Evolutionary conservation across 2,888 invertebrate species (phyloP).

Genomic region (Tetropium fuscum): DNA sequence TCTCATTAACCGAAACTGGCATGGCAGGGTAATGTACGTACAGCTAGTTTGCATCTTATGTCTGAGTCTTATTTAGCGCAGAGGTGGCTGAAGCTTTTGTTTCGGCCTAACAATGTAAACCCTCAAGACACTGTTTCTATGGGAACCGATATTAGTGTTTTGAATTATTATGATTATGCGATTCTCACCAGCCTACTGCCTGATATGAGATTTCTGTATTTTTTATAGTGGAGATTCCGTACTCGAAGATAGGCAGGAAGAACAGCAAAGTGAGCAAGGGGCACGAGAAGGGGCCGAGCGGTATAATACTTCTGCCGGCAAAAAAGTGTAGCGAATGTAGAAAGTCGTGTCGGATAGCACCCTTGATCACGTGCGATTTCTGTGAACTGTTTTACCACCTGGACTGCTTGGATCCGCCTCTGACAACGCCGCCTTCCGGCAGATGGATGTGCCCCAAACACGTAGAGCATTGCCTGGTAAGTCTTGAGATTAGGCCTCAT

Average conservation of each 20-base stretch:
- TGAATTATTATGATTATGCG: neutral
- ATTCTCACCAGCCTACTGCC: neutral
- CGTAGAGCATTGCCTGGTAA: constrained; percentile 88
- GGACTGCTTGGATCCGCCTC: constrained; percentile 94
- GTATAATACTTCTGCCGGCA: constrained; percentile 85
- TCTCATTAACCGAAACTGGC: no score
- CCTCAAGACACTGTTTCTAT: neutral
- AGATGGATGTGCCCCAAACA: constrained; percentile 99
- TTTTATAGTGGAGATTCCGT: constrained; percentile 57
- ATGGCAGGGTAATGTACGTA: no score
- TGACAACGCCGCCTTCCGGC: constrained; percentile 88
- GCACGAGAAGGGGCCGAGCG: constrained; percentile 61
- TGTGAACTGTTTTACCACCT: constrained; percentile 91
- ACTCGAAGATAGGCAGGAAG: constrained; percentile 46
- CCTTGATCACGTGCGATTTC: constrained; percentile 93
- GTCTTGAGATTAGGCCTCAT: no score
- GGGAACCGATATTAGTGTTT: constrained; percentile 1
- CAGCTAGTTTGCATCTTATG: no score
- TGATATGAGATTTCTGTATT: no score
- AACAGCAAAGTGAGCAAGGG: constrained; percentile 38
- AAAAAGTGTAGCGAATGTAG: constrained; percentile 87
- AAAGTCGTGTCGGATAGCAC: constrained; percentile 85
- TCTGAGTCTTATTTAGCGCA: no score
- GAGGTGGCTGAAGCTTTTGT: no score
- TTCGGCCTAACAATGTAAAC: no score